phyloP scores from a whole-genome alignment of 2,797 vertebrate genomes.

The Ctenochaetus hawaiiensis region DNA sequence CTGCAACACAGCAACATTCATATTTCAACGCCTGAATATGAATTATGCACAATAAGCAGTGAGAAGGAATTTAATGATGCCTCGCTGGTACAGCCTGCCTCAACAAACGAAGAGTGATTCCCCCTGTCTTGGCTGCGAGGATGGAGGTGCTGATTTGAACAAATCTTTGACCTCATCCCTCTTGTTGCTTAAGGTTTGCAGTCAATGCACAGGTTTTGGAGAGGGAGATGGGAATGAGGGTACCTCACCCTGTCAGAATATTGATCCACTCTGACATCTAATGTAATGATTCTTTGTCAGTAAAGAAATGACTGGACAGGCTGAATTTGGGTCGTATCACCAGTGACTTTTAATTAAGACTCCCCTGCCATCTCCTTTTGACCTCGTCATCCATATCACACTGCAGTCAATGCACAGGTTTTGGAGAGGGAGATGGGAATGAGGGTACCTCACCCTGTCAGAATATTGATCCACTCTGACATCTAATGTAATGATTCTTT shows the following conservation, averaged over 20 bases:
- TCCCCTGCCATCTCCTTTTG: constrained; percentile 70
- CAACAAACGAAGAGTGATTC: constrained; percentile 80
- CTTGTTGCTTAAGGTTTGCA: constrained; percentile 77
- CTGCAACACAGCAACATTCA: constrained; percentile 88
- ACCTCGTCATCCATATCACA: constrained; percentile 69
- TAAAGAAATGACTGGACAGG: constrained; percentile 75
- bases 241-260: constrained; percentile 80
- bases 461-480: constrained; percentile 84
- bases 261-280: constrained; percentile 82
- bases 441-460: constrained; percentile 77
- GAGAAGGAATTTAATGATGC: constrained; percentile 93
- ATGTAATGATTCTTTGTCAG: constrained; percentile 85
- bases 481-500: constrained; percentile 83
- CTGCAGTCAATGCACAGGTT: constrained; percentile 66
- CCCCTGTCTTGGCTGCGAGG: constrained; percentile 73
- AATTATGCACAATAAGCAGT: constrained; percentile 93
- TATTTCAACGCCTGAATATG: constrained; percentile 92
- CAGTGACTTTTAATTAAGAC: constrained; percentile 84
- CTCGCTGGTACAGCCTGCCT: constrained; percentile 82
- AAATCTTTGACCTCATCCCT: constrained; percentile 84
- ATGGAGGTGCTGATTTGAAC: constrained; percentile 83
- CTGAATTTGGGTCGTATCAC: constrained; percentile 74
- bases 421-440: constrained; percentile 46
- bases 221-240: constrained; percentile 56
- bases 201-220: constrained; percentile 70